Conservation (phyloP, 2,888 invertebrate genomes). For the Agrochola lychnidis region DNA sequence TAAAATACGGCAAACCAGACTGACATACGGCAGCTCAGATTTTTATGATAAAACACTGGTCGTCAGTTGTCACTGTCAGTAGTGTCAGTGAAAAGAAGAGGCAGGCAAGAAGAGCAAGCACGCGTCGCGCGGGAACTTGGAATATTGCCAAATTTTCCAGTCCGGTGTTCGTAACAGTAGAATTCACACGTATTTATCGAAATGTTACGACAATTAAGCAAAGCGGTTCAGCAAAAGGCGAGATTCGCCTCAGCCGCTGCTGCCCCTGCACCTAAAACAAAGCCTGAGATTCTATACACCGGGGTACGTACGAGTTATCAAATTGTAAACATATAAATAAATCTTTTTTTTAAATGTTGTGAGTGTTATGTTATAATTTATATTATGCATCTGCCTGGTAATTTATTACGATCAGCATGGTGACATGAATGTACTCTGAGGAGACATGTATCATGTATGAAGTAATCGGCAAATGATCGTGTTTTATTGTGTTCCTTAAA, state of each 20-base stretch:
- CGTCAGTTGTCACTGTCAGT: too few relatives aligned
- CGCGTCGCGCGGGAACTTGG: slow-evolving; percentile 44
- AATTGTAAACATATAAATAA: neutral
- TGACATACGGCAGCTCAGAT: too few relatives aligned
- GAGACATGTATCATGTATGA: too few relatives aligned
- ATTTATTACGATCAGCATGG: neutral
- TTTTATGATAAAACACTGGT: too few relatives aligned
- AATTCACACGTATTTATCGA: slow-evolving; percentile 14
- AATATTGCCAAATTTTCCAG: slow-evolving; percentile 39
- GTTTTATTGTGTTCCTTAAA: neutral
- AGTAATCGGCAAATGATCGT: neutral
- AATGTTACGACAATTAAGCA: slow-evolving; percentile 67
- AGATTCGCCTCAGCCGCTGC: slow-evolving; percentile 92
- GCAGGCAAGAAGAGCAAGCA: neutral
- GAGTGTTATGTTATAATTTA: neutral
- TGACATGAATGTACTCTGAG: neutral
- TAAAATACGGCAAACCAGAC: too few relatives aligned
- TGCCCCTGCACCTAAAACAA: slow-evolving; percentile 92
- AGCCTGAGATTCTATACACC: slow-evolving; percentile 94
- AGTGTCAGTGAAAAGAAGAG: neutral
- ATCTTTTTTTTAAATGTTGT: neutral
- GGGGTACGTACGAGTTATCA: slow-evolving; percentile 88
- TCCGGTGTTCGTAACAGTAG: slow-evolving; percentile 16
- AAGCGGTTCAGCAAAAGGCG: slow-evolving; percentile 83
- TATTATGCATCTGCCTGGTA: neutral